Percentiles rank a stretch among this genome's conserved stretches.
phyloP scores from a whole-genome alignment of 2,888 invertebrate species.

The Sphaeridia pumilis region DNA sequence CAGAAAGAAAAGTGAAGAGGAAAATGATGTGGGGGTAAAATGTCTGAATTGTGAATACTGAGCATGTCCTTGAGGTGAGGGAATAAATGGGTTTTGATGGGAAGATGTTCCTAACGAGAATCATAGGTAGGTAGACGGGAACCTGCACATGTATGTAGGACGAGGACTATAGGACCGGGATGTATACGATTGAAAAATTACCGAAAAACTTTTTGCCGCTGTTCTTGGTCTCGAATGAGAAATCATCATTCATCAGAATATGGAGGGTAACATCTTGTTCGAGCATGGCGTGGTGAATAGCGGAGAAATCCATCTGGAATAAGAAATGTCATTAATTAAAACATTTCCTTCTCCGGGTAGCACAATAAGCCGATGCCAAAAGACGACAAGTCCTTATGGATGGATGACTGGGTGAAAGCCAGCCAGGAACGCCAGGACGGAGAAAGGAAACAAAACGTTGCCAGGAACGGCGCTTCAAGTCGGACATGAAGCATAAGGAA shows the following conservation, averaged over 20 bases:
- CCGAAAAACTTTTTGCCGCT: slow-evolving; percentile 64
- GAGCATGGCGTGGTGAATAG: slow-evolving; percentile 64
- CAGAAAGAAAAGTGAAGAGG: not conserved
- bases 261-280: slow-evolving; percentile 72
- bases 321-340: slow-evolving; percentile 18
- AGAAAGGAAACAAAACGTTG: not conserved
- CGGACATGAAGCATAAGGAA: not conserved
- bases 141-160: not conserved
- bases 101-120: no score
- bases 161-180: not conserved
- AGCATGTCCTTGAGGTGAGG: not conserved
- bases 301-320: slow-evolving; percentile 54
- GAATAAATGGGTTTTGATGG: not conserved
- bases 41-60: not conserved
- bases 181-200: slow-evolving; percentile 40
- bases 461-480: not conserved
- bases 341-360: not conserved
- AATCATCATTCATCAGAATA: slow-evolving; percentile 69
- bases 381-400: not conserved
- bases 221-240: slow-evolving; percentile 59
- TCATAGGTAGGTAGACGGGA: not conserved
- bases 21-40: not conserved
- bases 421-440: not conserved
- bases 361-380: not conserved
- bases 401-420: not conserved